A percentile compares a stretch with the other conserved stretches of the same genome.
Evolutionary conservation across 2,113 vertebrate species (phyloP).

Genomic region (Podarcis muralis): DNA sequence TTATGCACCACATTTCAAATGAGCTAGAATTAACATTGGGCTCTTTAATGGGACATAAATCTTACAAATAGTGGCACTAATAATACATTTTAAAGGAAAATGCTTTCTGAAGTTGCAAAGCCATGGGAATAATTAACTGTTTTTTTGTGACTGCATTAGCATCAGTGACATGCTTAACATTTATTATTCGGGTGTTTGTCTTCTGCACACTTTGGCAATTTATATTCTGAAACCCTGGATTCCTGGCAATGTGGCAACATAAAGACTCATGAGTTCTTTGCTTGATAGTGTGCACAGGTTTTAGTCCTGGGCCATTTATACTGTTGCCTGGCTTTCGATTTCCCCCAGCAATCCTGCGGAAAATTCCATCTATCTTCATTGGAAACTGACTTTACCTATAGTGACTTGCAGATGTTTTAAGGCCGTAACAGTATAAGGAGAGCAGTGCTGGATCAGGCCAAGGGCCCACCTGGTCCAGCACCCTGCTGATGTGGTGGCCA

Average conservation of each 20-base stretch:
- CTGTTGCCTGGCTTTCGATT: neutral
- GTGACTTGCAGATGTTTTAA: too few species aligned
- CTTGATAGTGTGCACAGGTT: neutral
- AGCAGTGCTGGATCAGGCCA: too few species aligned
- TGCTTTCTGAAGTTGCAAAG: slow-evolving; percentile 36
- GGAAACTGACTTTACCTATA: neutral
- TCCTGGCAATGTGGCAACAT: neutral
- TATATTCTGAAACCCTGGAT: neutral
- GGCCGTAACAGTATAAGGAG: too few species aligned
- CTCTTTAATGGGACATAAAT: slow-evolving; percentile 58
- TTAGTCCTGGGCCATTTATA: neutral
- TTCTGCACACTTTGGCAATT: neutral
- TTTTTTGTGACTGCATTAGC: slow-evolving; percentile 41
- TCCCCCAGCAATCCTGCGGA: too few species aligned
- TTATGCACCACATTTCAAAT: slow-evolving; percentile 45
- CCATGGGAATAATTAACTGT: slow-evolving; percentile 45
- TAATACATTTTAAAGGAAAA: slow-evolving; percentile 27
- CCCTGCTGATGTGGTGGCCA: too few species aligned
- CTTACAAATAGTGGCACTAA: slow-evolving; percentile 34
- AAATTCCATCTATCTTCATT: neutral
- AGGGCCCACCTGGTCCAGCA: too few species aligned
- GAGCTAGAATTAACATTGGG: slow-evolving; percentile 55
- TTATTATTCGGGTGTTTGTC: slow-evolving; percentile 16
- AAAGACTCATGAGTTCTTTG: neutral
- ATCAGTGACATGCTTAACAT: neutral